These are phyloP conservation scores for Danaus chrysippus DNA, from an alignment of 2,888 invertebrate species.

Conservation along the genomic window DNA sequence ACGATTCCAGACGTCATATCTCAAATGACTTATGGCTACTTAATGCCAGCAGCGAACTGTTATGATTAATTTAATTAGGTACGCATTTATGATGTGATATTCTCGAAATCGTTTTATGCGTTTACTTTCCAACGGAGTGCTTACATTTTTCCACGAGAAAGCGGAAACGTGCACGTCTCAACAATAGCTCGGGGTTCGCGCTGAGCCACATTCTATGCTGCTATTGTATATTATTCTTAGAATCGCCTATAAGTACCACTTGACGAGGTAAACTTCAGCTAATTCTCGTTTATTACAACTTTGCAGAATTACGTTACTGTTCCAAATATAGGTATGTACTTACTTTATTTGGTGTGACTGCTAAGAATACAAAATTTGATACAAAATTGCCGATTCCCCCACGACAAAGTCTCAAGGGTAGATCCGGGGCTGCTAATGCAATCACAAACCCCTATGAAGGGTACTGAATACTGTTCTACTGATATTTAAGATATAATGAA, in stretches of 20 bases:
- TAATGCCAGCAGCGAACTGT: conserved; percentile 11
- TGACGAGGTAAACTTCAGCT: conserved; percentile 19
- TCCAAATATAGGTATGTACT: conserved; percentile 4
- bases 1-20: background rate
- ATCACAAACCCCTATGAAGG: conserved; percentile 52
- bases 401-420: conserved; percentile 27
- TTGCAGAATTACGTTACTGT: conserved; percentile 5
- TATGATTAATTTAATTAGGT: conserved; percentile 31
- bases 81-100: conserved; percentile 39
- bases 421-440: conserved; percentile 58
- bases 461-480: conserved; percentile 19
- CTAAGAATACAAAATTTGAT: conserved; percentile 16
- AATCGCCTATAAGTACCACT: conserved; percentile 47
- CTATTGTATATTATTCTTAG: conserved; percentile 68
- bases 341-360: conserved; percentile 11
- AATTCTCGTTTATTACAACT: conserved; percentile 24
- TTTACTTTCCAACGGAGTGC: conserved; percentile 71
- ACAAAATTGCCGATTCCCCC: conserved; percentile 22
- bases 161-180: conserved; percentile 74
- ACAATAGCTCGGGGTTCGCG: conserved; percentile 68
- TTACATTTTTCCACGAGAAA: conserved; percentile 77
- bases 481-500: background rate
- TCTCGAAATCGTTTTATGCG: conserved; percentile 44
- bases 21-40: conserved; percentile 12
- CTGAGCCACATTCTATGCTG: conserved; percentile 61